A percentile compares a stretch with the other conserved stretches of the same genome.
These are phyloP conservation scores for Bemisia tabaci DNA, from an alignment of 1,140 invertebrate species.

Conservation along the genomic window DNA sequence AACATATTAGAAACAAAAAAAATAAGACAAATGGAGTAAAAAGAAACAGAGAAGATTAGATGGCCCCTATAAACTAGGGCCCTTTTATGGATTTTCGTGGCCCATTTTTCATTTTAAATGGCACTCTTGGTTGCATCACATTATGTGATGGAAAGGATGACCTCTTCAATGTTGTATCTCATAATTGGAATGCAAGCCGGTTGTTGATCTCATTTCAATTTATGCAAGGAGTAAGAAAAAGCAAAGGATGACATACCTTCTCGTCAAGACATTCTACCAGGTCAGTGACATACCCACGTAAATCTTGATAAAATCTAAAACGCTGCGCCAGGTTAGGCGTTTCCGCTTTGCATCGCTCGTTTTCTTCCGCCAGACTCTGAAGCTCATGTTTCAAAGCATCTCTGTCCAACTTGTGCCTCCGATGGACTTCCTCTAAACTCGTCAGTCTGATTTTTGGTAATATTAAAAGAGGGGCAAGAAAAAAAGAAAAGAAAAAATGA, in stretches of 20 bases:
- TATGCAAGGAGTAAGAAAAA: slow-evolving; percentile 36
- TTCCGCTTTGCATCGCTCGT: slow-evolving; percentile 42
- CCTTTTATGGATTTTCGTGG: no score
- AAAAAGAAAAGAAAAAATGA: slow-evolving; percentile 8
- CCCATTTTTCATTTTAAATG: no score
- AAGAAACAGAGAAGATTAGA: no score
- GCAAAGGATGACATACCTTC: slow-evolving; percentile 43
- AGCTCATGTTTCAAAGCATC: slow-evolving; percentile 42
- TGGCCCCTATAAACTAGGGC: no score
- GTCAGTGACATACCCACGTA: slow-evolving; percentile 89
- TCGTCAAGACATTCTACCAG: slow-evolving; percentile 91
- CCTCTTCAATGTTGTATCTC: no score
- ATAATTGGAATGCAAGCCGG: no score
- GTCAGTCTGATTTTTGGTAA: slow-evolving; percentile 34
- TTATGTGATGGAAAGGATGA: no score
- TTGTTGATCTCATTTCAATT: no score
- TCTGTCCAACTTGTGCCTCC: slow-evolving; percentile 37
- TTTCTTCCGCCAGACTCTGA: slow-evolving; percentile 42
- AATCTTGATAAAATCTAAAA: slow-evolving; percentile 89
- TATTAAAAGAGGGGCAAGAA: slow-evolving; percentile 17
- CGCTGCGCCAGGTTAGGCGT: slow-evolving; percentile 53
- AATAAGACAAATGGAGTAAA: no score
- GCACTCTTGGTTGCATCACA: no score
- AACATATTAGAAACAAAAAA: no score
- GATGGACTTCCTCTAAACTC: slow-evolving; percentile 42